phyloP scores from a whole-genome alignment of 2,888 invertebrate species.

The Drosophila maculinotata region DNA sequence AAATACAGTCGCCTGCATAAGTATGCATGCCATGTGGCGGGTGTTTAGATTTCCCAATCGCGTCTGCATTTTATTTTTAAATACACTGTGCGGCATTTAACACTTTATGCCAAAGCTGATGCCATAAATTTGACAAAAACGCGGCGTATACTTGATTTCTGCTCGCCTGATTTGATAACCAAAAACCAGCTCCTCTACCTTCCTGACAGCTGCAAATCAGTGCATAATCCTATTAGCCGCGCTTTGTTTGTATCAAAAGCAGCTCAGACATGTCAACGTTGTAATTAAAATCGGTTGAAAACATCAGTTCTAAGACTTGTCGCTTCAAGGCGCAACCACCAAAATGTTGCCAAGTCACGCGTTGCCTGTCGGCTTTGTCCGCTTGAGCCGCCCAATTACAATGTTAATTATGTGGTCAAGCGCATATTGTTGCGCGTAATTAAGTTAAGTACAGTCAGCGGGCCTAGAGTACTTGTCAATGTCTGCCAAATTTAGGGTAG shows the following conservation, averaged over 20 bases:
- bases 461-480: constrained; percentile 24
- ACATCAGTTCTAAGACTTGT: constrained; percentile 48
- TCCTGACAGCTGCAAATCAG: constrained; percentile 52
- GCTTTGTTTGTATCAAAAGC: constrained; percentile 71
- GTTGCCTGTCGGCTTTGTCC: constrained; percentile 62
- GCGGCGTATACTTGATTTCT: constrained; percentile 63
- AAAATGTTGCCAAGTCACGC: constrained; percentile 71
- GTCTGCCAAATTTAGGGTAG: constrained; percentile 19
- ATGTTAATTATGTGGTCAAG: constrained; percentile 77
- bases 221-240: constrained; percentile 70
- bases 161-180: constrained; percentile 3
- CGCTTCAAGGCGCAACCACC: constrained; percentile 27
- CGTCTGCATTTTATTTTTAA: constrained; percentile 61
- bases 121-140: constrained; percentile 45
- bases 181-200: not conserved
- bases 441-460: constrained; percentile 50
- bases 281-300: constrained; percentile 76
- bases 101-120: constrained; percentile 31
- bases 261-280: constrained; percentile 76
- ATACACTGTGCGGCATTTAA: constrained; percentile 41
- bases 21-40: constrained; percentile 68
- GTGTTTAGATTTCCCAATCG: constrained; percentile 69
- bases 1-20: constrained; percentile 78
- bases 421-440: constrained; percentile 58
- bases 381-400: constrained; percentile 60